These are phyloP conservation scores for Rhysida immarginata DNA, from an alignment of 1,140 invertebrate species.

Conservation along the genomic window DNA sequence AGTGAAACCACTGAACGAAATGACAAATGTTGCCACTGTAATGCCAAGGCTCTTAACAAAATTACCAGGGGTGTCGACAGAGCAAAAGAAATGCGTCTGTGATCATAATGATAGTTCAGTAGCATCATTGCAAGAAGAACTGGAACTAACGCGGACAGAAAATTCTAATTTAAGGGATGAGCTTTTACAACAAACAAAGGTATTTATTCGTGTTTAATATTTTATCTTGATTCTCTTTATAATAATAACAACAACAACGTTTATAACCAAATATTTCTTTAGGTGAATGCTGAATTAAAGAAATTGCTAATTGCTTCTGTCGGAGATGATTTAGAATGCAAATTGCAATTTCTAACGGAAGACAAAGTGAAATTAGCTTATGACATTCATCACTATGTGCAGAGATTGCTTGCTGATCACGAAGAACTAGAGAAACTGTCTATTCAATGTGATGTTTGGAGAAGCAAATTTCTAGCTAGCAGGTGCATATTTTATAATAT, in stretches of 20 bases:
- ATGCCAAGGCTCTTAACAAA: neutral
- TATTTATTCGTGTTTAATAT: constrained; percentile 10
- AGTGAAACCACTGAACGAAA: constrained; percentile 11
- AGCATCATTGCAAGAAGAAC: constrained; percentile 14
- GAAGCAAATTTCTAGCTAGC: constrained; percentile 86
- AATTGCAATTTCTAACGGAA: constrained; percentile 73
- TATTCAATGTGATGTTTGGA: constrained; percentile 87
- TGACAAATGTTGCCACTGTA: neutral
- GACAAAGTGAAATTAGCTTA: constrained; percentile 74
- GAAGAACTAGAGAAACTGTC: constrained; percentile 83
- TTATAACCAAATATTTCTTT: too few relatives aligned
- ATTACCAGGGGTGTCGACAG: neutral
- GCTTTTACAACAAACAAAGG: constrained; percentile 34
- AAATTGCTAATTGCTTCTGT: constrained; percentile 82
- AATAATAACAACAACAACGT: too few relatives aligned
- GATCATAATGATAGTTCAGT: neutral
- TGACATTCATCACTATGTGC: constrained; percentile 65
- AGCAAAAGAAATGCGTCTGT: neutral
- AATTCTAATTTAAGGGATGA: constrained; percentile 43
- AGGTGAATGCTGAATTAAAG: constrained; percentile 86
- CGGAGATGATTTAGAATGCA: constrained; percentile 77
- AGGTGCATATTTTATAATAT: constrained; percentile 38
- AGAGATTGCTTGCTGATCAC: constrained; percentile 62
- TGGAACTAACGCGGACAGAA: constrained; percentile 21
- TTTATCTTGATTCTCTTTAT: too few relatives aligned